Percentiles rank a stretch among this genome's conserved stretches.
Evolutionary conservation across 2,797 vertebrate genomes (phyloP).

Genomic region (Oreochromis mossambicus): DNA sequence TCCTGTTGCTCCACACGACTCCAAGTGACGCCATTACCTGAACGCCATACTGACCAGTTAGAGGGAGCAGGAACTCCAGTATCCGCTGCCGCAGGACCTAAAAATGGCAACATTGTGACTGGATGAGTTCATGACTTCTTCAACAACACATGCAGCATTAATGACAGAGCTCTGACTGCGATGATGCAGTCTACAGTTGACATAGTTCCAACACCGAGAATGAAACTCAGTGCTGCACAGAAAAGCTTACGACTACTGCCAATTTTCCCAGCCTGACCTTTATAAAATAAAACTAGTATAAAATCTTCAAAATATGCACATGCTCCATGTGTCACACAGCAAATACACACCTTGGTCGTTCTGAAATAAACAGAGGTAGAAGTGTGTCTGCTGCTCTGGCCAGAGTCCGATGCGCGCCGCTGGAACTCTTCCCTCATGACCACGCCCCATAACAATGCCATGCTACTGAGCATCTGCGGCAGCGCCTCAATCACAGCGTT

Average conservation of each 20-base stretch:
- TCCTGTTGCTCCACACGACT: slow-evolving; percentile 88
- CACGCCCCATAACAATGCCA: slow-evolving; percentile 89
- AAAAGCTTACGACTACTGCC: background rate
- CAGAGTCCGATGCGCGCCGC: slow-evolving; percentile 75
- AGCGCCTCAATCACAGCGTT: slow-evolving; percentile 90
- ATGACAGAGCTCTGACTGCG: background rate
- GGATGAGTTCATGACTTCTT: background rate
- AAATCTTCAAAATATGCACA: background rate
- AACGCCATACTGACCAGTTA: slow-evolving; percentile 84
- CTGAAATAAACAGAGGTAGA: slow-evolving; percentile 92
- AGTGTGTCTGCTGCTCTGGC: slow-evolving; percentile 78
- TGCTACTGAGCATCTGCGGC: slow-evolving; percentile 85
- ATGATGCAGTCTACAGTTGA: background rate
- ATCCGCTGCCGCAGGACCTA: slow-evolving; percentile 83
- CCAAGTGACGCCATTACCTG: slow-evolving; percentile 89
- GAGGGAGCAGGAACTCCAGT: slow-evolving; percentile 88
- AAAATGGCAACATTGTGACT: background rate
- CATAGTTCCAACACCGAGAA: background rate
- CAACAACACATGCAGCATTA: background rate
- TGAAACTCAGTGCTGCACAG: background rate
- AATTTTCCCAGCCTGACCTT: background rate
- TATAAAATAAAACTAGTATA: background rate
- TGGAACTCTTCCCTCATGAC: slow-evolving; percentile 84
- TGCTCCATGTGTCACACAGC: background rate
- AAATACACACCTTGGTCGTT: slow-evolving; percentile 83